A percentile compares a stretch with the other conserved stretches of the same genome.
These are phyloP conservation scores for cattle (Bos taurus) DNA, from an alignment of 2,113 vertebrate species.

Conservation along the genomic window ARS-UCD2.0 NC_037351.1:10180001-10180500, in stretches of 20 bases:
- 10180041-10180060: neutral
- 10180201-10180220: neutral
- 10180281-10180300: neutral
- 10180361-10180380: neutral
- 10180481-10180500: neutral
- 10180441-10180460: neutral
- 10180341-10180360: neutral
- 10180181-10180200: neutral
- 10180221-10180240: neutral
- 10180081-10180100: neutral
- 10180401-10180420: neutral
- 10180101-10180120: neutral
- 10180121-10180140: neutral
- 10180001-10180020: neutral
- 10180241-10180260: neutral
- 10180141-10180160: neutral
- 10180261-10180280: neutral
- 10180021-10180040: neutral
- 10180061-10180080: neutral
- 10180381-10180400: neutral
- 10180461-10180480: neutral
- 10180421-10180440: fast-evolving
- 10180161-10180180: neutral
- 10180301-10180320: neutral
- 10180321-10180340: neutral